Conservation (phyloP, 2,888 invertebrate species). For the Himalopsyche tibetana region DNA sequence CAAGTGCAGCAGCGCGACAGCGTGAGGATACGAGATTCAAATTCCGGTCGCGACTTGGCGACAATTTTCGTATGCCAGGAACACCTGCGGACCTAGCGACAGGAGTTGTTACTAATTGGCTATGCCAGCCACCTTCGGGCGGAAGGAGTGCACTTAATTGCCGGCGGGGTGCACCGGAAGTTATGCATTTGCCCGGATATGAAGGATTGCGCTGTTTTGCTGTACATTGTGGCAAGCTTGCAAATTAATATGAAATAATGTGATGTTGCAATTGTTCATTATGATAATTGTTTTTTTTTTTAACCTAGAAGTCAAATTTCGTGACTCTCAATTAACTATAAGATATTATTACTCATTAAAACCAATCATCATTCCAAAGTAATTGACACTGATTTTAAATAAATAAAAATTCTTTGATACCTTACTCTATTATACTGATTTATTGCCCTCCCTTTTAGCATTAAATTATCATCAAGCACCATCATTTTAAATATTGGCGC, state of each 20-base stretch:
- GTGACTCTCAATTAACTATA: too few relatives aligned
- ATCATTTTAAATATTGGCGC: too few relatives aligned
- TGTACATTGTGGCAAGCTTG: background rate
- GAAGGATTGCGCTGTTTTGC: slow-evolving; percentile 13
- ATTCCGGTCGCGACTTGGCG: slow-evolving; percentile 40
- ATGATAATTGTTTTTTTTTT: too few relatives aligned
- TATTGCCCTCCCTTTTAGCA: too few relatives aligned
- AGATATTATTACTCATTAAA: too few relatives aligned
- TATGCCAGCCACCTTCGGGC: slow-evolving; percentile 25
- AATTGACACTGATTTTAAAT: too few relatives aligned
- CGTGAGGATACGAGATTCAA: slow-evolving; percentile 21
- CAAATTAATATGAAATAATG: background rate
- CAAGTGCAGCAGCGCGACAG: background rate
- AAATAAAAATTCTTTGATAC: too few relatives aligned
- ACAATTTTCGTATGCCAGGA: slow-evolving; percentile 39
- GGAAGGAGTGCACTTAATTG: slow-evolving; percentile 40
- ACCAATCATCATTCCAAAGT: too few relatives aligned
- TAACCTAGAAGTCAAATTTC: too few relatives aligned
- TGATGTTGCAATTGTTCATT: too few relatives aligned
- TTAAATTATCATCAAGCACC: too few relatives aligned
- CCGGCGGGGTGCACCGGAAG: slow-evolving; percentile 34
- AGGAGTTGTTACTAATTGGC: slow-evolving; percentile 38
- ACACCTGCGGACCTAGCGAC: slow-evolving; percentile 33
- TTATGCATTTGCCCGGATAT: slow-evolving; percentile 35
- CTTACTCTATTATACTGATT: too few relatives aligned